Evolutionary conservation across 2,888 invertebrate species (phyloP).

Genomic region (Melanotus villosus): DNA sequence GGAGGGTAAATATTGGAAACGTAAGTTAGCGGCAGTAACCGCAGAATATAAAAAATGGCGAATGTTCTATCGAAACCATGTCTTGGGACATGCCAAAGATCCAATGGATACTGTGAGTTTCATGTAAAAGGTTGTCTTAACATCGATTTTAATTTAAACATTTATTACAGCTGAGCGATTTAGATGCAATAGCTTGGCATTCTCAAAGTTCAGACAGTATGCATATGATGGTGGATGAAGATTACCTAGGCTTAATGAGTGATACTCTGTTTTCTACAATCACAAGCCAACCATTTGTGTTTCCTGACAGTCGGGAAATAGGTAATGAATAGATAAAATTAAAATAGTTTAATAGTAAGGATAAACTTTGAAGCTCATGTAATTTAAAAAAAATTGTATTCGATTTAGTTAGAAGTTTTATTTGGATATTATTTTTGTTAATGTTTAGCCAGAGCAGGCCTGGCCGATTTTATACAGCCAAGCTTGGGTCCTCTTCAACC

Average conservation of each 20-base stretch:
- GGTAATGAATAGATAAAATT: no score
- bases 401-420: no score
- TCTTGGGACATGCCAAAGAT: slow-evolving; percentile 82
- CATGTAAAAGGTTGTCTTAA: no score
- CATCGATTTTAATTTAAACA: not conserved
- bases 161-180: slow-evolving; percentile 75
- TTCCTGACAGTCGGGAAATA: slow-evolving; percentile 97
- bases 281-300: slow-evolving; percentile 91
- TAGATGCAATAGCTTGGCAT: slow-evolving; percentile 82
- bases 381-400: no score
- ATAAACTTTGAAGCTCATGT: no score
- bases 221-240: slow-evolving; percentile 87
- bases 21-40: slow-evolving; percentile 95
- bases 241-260: slow-evolving; percentile 89
- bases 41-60: slow-evolving; percentile 99
- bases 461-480: slow-evolving; percentile 98
- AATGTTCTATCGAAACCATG: slow-evolving; percentile 87
- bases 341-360: no score
- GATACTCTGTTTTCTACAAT: slow-evolving; percentile 93
- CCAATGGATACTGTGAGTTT: slow-evolving; percentile 80
- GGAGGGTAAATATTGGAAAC: slow-evolving; percentile 99
- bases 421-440: slow-evolving; percentile 24
- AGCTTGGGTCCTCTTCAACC: slow-evolving; percentile 97
- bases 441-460: slow-evolving; percentile 83
- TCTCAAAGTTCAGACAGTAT: slow-evolving; percentile 77